These are phyloP conservation scores for Aldrovandia affinis DNA, from an alignment of 2,797 vertebrate species.

Conservation along the genomic window DNA sequence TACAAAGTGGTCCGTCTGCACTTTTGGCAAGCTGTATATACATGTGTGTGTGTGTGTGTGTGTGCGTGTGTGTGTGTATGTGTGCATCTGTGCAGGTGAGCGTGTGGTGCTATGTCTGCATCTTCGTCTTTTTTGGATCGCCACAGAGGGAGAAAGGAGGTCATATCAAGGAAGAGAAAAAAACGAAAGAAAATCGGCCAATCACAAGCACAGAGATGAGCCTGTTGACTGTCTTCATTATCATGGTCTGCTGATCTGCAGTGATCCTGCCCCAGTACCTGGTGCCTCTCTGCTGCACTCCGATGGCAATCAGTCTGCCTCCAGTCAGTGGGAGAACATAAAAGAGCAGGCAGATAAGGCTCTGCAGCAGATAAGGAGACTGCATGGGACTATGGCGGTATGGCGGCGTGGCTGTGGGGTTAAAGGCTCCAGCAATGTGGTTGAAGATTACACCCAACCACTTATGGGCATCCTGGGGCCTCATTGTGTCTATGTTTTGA, in stretches of 20 bases:
- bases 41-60: not conserved
- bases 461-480: not conserved
- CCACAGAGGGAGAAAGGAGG: conserved; percentile 38
- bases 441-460: not conserved
- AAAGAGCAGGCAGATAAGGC: conserved; percentile 42
- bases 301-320: conserved; percentile 69
- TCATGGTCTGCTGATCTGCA: conserved; percentile 61
- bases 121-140: not conserved
- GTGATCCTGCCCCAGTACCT: conserved; percentile 58
- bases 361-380: conserved; percentile 43
- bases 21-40: not conserved
- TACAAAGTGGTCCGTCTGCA: not conserved
- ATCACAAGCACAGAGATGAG: conserved; percentile 34
- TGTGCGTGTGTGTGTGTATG: not conserved
- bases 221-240: conserved; percentile 62
- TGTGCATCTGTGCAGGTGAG: too few species aligned
- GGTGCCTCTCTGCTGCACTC: conserved; percentile 55
- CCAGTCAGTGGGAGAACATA: conserved; percentile 29
- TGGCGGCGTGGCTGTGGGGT: not conserved
- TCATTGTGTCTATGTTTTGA: not conserved
- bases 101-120: not conserved
- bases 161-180: conserved; percentile 36
- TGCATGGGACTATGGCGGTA: not conserved
- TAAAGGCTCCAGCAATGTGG: not conserved
- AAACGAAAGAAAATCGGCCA: not conserved